Evolutionary conservation across 1,140 invertebrate genomes (phyloP), one percentile per base, ranked within the genome.

Genomic region (Drosophila triauraria): DNA sequence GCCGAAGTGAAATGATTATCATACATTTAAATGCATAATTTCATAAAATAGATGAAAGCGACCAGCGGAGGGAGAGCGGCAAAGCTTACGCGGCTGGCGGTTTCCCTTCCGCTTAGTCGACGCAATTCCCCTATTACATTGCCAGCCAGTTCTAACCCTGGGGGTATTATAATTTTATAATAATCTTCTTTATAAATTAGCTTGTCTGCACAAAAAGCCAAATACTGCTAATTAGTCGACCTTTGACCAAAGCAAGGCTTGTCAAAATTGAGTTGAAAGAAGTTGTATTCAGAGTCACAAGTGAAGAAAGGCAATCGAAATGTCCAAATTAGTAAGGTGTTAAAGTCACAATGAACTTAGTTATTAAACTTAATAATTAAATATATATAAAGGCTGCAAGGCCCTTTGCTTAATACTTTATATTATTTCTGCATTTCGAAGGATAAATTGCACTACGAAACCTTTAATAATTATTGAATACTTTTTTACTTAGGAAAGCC

Each of bases 1-100:
- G 35, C 44, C 40, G 72, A 58, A 80, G 69, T 71, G 64, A 82
- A 88, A 91, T 91, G 81, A 90, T 88, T 84, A 84, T 84, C 80
- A 81, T 84, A 83, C 74, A 87, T 91, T 91, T 82, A 87, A 87
- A 87, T 87, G 86, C 85, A 88, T 85, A 80, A 88, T 88, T 88
- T 91, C 65, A 85, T 86, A 91, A 65, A 83, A 76, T 68, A 88
- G 74, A 81, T 84, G 77, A 88, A 83, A 75, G 56, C 54, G 43
- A 20, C 68, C 77, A 48, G 65, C 58, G 46, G 61, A 58, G 76
- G 61, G 30, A 35, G 43, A 51, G 15, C 20, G n/a, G 23, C 15
- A 40, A 43, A 48, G 44, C n/a, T 20, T 23, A 27, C 53, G 17
- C 53, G 53, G 38, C 17, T 4, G 60, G 46, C 47, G 61, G 17